These are phyloP conservation scores for Cylindroiulus punctatus DNA, from an alignment of 2,888 invertebrate genomes.

Conservation along the genomic window DNA sequence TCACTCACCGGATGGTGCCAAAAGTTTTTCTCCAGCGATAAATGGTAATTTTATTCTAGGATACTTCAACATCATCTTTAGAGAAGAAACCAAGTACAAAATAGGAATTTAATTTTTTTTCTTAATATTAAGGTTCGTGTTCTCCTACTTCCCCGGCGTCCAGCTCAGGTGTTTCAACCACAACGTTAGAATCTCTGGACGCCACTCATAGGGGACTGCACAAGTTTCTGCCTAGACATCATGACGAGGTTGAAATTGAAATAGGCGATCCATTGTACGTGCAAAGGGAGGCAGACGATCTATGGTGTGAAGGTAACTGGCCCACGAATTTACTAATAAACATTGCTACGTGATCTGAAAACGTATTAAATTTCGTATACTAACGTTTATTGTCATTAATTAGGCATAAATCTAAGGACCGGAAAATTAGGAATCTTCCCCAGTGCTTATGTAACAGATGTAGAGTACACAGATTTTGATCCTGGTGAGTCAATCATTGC, in stretches of 20 bases:
- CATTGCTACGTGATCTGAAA: background rate
- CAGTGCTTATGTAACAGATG: slow-evolving; percentile 95
- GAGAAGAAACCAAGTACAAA: background rate
- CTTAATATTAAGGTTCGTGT: slow-evolving; percentile 66
- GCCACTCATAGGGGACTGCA: slow-evolving; percentile 95
- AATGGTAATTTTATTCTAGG: slow-evolving; percentile 53
- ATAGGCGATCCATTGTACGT: slow-evolving; percentile 98
- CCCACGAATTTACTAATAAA: background rate
- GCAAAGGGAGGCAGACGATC: slow-evolving; percentile 93
- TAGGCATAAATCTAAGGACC: slow-evolving; percentile 92
- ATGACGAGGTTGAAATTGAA: slow-evolving; percentile 95
- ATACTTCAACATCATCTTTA: background rate
- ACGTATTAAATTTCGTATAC: background rate
- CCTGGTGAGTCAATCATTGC: slow-evolving; percentile 68
- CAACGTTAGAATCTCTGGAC: slow-evolving; percentile 79
- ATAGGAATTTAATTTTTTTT: slow-evolving; percentile 52
- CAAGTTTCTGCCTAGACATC: slow-evolving; percentile 93
- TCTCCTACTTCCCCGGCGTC: slow-evolving; percentile 72
- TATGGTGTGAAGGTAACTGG: slow-evolving; percentile 54
- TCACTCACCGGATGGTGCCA: slow-evolving; percentile 81
- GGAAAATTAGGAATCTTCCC: slow-evolving; percentile 96
- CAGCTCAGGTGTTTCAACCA: slow-evolving; percentile 60
- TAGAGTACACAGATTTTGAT: slow-evolving; percentile 96
- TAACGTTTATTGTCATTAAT: background rate
- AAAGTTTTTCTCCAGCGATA: slow-evolving; percentile 58